Conservation (phyloP, 35 echinoderm and acorn worm species). For the Lytechinus pictus region DNA sequence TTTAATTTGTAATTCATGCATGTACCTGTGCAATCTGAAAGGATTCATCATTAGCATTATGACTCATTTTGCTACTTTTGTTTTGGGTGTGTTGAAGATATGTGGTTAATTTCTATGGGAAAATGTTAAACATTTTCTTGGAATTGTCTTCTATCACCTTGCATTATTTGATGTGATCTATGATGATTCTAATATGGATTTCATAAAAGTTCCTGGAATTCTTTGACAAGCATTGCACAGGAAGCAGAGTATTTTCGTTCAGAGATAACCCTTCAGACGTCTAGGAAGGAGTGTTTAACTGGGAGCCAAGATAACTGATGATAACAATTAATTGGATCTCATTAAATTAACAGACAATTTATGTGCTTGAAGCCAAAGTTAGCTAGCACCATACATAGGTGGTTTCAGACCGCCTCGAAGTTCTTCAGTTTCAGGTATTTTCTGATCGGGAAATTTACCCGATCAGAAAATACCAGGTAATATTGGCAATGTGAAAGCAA, state of each 20-base stretch:
- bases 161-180: background rate
- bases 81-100: too few species aligned
- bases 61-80: too few species aligned
- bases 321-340: conserved; percentile 14
- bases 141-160: background rate
- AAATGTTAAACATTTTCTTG: background rate
- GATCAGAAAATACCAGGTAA: too few species aligned
- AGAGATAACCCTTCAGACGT: background rate
- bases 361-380: background rate
- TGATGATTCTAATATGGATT: too few species aligned
- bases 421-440: too few species aligned
- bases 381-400: background rate
- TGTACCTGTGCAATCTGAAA: too few species aligned
- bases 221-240: background rate
- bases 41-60: too few species aligned
- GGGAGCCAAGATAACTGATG: background rate
- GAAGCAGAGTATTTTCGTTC: background rate
- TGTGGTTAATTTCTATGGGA: background rate
- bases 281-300: background rate
- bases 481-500: too few species aligned
- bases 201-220: background rate
- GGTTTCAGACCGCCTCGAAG: too few species aligned
- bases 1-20: too few species aligned
- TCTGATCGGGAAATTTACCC: too few species aligned
- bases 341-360: background rate